These are phyloP conservation scores for Chiridota heheva DNA, from an alignment of 35 echinoderm and acorn worm genomes.

Conservation along the genomic window DNA sequence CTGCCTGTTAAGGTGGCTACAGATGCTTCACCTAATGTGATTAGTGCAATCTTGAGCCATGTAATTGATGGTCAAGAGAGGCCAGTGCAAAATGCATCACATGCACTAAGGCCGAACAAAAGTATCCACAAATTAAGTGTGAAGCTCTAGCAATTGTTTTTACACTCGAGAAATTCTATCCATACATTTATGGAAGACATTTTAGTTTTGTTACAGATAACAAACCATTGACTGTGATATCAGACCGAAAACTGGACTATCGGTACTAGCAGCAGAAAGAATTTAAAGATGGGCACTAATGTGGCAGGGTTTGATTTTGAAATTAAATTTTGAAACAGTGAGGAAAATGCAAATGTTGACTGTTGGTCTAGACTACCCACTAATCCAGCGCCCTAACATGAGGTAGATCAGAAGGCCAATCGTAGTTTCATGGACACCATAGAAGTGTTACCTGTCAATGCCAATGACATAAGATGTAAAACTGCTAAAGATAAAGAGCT, in stretches of 20 bases:
- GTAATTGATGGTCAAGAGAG: slow-evolving; percentile 34
- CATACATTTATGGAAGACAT: slow-evolving; percentile 23
- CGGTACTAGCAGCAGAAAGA: too few relatives aligned
- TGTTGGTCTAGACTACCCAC: too few relatives aligned
- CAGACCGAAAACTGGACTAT: too few relatives aligned
- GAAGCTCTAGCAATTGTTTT: slow-evolving; percentile 38
- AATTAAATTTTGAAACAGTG: neutral
- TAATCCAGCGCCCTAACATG: too few relatives aligned
- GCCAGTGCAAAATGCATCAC: slow-evolving; percentile 32
- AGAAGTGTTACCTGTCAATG: too few relatives aligned
- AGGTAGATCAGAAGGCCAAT: too few relatives aligned
- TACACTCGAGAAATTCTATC: slow-evolving; percentile 28
- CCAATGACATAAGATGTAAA: too few relatives aligned
- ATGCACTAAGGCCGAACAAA: slow-evolving; percentile 18
- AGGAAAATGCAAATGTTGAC: slow-evolving; percentile 39
- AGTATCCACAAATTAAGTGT: slow-evolving; percentile 33
- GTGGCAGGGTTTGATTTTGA: slow-evolving; percentile 34
- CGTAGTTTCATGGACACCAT: too few relatives aligned
- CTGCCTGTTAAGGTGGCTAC: slow-evolving; percentile 32
- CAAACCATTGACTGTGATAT: slow-evolving; percentile 25
- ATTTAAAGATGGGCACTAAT: slow-evolving; percentile 43
- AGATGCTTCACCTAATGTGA: slow-evolving; percentile 22
- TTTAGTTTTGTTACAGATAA: slow-evolving; percentile 40
- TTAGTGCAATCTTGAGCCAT: slow-evolving; percentile 37
- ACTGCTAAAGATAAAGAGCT: slow-evolving; percentile 21